Percentiles rank a stretch among this genome's conserved stretches.
These are phyloP conservation scores for Gallinago media DNA, from an alignment of 2,113 vertebrate genomes.

Conservation along the genomic window DNA sequence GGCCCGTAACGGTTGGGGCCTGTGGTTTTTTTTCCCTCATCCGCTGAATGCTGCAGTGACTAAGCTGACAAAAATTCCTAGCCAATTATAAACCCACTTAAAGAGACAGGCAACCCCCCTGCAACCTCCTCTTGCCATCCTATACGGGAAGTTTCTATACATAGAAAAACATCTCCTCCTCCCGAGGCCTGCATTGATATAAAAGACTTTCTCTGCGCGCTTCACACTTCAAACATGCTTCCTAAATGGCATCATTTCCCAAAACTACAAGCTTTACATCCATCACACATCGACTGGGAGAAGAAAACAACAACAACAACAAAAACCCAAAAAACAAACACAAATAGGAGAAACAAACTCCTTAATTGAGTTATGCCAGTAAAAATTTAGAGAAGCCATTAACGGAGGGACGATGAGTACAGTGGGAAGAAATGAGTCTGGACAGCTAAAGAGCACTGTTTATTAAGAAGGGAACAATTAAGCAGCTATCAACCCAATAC, in stretches of 20 bases:
- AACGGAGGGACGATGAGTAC: too few relatives aligned
- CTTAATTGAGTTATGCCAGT: fast-evolving
- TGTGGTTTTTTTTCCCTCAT: slow-evolving; percentile 76
- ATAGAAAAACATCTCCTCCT: slow-evolving; percentile 61
- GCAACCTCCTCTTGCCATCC: slow-evolving; percentile 52
- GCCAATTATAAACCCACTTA: slow-evolving; percentile 80
- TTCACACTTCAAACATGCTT: slow-evolving; percentile 42
- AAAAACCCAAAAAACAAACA: too few relatives aligned
- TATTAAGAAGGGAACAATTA: background rate
- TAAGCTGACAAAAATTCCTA: slow-evolving; percentile 80
- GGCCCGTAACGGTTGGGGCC: slow-evolving; percentile 75
- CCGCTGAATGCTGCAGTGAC: slow-evolving; percentile 75
- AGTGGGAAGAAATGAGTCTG: background rate
- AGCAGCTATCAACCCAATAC: background rate
- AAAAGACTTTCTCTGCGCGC: background rate
- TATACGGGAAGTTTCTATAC: slow-evolving; percentile 69
- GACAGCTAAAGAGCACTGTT: background rate
- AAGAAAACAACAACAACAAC: background rate
- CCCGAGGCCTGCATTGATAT: slow-evolving; percentile 6
- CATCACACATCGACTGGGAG: background rate
- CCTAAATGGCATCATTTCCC: slow-evolving; percentile 54
- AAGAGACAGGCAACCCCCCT: slow-evolving; percentile 72
- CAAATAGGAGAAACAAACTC: background rate
- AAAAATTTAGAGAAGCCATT: background rate
- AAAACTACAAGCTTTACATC: slow-evolving; percentile 2